phyloP scores from a whole-genome alignment of 2,113 vertebrate species.

The Pimephales promelas region DNA sequence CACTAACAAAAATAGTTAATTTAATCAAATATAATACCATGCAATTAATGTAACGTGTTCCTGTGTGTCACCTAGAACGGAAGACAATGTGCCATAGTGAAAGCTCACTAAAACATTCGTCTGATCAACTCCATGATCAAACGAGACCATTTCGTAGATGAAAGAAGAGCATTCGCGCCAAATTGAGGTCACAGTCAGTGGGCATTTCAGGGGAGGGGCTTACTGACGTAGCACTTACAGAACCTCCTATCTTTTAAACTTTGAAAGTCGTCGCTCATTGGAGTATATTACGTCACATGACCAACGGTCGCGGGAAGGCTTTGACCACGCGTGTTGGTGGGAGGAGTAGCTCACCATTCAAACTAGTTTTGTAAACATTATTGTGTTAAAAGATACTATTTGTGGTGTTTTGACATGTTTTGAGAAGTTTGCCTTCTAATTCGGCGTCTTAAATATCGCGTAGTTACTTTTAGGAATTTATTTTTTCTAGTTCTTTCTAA shows the following conservation, averaged over 20 bases:
- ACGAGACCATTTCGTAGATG: constrained; percentile 3
- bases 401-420: constrained; percentile 16
- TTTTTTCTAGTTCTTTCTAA: not conserved
- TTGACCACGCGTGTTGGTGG: constrained; percentile 70
- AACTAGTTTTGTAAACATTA: constrained; percentile 74
- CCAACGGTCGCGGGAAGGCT: constrained; percentile 95
- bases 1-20: not conserved
- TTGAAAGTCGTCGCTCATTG: constrained; percentile 73
- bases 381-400: constrained; percentile 36
- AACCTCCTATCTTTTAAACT: constrained; percentile 84
- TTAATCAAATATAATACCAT: not conserved
- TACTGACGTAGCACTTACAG: constrained; percentile 54
- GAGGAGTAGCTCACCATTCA: constrained; percentile 66
- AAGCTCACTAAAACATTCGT: not conserved
- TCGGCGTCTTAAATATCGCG: not conserved
- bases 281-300: constrained; percentile 74
- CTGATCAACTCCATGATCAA: not conserved
- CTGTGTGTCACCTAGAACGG: not conserved
- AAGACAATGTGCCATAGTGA: not conserved
- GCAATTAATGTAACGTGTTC: not conserved
- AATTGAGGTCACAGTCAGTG: constrained; percentile 54
- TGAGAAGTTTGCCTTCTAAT: not conserved
- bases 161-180: constrained; percentile 79
- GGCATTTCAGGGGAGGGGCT: not conserved
- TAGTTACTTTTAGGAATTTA: not conserved